Percentiles rank a stretch among this genome's conserved stretches.
phyloP scores from a whole-genome alignment of 2,113 vertebrate species.

The Mesitornis unicolor region DNA sequence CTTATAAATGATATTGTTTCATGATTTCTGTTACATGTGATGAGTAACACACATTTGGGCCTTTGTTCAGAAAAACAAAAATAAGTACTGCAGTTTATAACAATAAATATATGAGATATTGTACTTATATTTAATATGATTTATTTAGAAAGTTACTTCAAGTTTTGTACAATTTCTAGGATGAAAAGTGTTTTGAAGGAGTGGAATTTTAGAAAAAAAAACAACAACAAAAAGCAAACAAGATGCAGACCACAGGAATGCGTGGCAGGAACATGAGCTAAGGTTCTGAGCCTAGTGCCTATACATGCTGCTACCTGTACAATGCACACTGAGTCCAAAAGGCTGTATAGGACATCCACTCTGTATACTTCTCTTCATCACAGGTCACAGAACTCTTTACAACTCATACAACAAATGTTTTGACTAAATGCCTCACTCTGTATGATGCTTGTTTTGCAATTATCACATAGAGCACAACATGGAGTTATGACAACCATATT shows the following conservation, averaged over 20 bases:
- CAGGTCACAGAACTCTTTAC: not conserved
- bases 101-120: not conserved
- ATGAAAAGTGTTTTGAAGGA: not conserved
- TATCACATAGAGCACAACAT: not conserved
- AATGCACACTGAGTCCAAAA: not conserved
- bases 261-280: not conserved
- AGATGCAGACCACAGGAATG: not conserved
- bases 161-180: not conserved
- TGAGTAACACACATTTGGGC: too few relatives aligned
- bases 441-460: not conserved
- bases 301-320: accelerated
- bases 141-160: not conserved
- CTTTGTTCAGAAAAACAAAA: not conserved
- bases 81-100: not conserved
- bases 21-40: not conserved
- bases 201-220: not conserved
- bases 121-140: not conserved
- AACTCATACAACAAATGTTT: not conserved
- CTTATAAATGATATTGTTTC: not conserved
- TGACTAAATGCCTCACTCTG: not conserved
- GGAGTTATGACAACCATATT: not conserved
- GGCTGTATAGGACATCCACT: not conserved
- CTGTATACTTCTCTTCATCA: not conserved
- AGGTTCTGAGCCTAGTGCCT: not conserved
- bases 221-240: accelerated